These are phyloP conservation scores for Pachycephus smyrnensis DNA, from an alignment of 2,888 invertebrate species.

Conservation along the genomic window DNA sequence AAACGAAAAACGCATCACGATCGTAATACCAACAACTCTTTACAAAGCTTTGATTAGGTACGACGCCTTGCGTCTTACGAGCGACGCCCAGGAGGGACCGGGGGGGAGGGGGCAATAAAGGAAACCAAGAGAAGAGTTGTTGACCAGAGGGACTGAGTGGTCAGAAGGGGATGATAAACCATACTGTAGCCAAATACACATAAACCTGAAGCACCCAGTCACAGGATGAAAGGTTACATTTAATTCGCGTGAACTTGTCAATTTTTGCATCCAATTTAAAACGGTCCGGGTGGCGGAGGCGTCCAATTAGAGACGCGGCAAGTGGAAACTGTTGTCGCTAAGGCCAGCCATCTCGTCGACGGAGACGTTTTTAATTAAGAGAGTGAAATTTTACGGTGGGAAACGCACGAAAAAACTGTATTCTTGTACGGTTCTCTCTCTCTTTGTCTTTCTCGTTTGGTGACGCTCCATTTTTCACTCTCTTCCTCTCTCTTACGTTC, in stretches of 20 bases:
- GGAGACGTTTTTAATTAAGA: constrained; percentile 4
- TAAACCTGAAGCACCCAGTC: background rate
- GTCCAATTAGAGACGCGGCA: constrained; percentile 4
- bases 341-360: background rate
- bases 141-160: background rate
- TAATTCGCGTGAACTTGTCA: constrained; percentile 1
- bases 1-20: background rate
- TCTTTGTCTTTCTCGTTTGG: background rate
- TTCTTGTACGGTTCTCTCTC: constrained; percentile 23
- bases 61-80: background rate
- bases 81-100: too few species aligned
- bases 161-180: background rate
- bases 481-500: background rate
- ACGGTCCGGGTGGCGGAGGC: background rate
- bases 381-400: background rate
- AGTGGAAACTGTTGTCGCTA: background rate
- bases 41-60: too few species aligned
- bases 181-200: background rate
- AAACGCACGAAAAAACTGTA: background rate
- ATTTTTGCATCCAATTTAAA: constrained; percentile 4
- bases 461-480: background rate
- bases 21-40: too few species aligned
- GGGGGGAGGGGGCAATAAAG: too few species aligned
- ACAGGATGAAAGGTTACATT: background rate
- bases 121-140: background rate